Base-by-base conservation (phyloP, 2,113 vertebrate genomes). In the Osmerus eperlanus region DNA sequence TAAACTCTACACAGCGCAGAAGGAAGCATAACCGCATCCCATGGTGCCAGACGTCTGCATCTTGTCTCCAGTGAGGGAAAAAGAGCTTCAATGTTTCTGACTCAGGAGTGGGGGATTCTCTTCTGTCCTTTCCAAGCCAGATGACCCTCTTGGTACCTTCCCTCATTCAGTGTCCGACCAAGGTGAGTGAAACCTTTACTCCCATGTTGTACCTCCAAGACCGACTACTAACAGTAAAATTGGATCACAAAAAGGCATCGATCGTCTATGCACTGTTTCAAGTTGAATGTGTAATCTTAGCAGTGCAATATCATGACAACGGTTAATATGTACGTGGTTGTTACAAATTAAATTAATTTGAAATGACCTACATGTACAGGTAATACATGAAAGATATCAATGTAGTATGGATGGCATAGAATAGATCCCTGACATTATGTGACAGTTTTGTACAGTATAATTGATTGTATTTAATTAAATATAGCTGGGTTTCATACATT, bases 91-190 rank as follows among this genome's bases (percentile, higher is more conserved):
- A 92, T 92, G 91, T 86, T 87, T 91, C 83, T 89, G 87, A 89
- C 77, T 85, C 70, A 87, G 87, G 88, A 91, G 75, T 86, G 70
- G 86, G 83, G 82, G 78, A 78, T 92, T 89, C 86, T 88, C 84
- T 83, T 87, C 75, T 83, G 86, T 78, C 87, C 91, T 86, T 86
- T 79, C 85, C 84, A 66, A 91, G 89, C 91, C 91, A 91, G 92
- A 93, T 93, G 91, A 93, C 81, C 85, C 86, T 85, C 88, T 80
- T 82, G 83, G 89, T 82, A 77, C 75, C 84, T 79, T 79, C 82
- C 81, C 87, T 89, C 85, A 88, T 81, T 85, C 85, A 91, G 82
- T 88, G 87, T 86, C 89, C 88, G 88, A 86, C 78, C 71, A 87
- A 92, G 91, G 92, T 93, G 89, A 63, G 91, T 72, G 83, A 72